Evolutionary conservation across 2,113 vertebrate genomes (phyloP).

Genomic region (Potamarius usumacintae): DNA sequence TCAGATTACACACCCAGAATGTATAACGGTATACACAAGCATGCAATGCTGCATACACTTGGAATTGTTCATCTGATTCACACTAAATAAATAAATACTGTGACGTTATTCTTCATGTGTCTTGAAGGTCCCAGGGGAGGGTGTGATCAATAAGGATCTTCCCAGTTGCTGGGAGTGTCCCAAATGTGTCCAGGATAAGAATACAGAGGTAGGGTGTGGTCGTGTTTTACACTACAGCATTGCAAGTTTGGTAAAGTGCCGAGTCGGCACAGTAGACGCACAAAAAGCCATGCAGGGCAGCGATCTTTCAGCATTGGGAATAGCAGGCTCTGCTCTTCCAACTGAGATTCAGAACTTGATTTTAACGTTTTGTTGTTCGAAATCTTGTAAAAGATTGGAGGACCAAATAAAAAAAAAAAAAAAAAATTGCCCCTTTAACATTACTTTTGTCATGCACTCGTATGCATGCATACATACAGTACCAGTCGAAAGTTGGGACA

Average conservation of each 20-base stretch:
- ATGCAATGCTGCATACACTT: too few relatives aligned
- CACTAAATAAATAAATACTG: not conserved
- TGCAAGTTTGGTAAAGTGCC: not conserved
- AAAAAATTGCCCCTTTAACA: too few relatives aligned
- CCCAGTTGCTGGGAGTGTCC: slow-evolving; percentile 98
- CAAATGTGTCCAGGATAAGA: slow-evolving; percentile 86
- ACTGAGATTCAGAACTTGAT: not conserved
- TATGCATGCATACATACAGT: too few relatives aligned
- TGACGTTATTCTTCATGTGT: not conserved
- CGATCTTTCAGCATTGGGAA: not conserved
- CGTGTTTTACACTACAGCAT: not conserved
- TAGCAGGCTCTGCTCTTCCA: too few relatives aligned
- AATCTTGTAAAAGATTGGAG: not conserved
- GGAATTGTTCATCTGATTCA: not conserved
- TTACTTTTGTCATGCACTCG: too few relatives aligned
- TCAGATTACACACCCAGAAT: slow-evolving; percentile 90
- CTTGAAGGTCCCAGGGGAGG: slow-evolving; percentile 86
- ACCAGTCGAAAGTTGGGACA: too few relatives aligned
- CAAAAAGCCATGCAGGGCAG: not conserved
- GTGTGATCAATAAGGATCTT: slow-evolving; percentile 89
- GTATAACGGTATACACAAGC: slow-evolving; percentile 80
- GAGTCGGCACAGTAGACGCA: not conserved
- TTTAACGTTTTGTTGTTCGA: too few relatives aligned
- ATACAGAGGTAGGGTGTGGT: slow-evolving; percentile 71
- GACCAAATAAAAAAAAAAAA: too few relatives aligned